These are phyloP conservation scores for Saccostrea echinata DNA, from an alignment of 1,140 invertebrate species.

Conservation along the genomic window DNA sequence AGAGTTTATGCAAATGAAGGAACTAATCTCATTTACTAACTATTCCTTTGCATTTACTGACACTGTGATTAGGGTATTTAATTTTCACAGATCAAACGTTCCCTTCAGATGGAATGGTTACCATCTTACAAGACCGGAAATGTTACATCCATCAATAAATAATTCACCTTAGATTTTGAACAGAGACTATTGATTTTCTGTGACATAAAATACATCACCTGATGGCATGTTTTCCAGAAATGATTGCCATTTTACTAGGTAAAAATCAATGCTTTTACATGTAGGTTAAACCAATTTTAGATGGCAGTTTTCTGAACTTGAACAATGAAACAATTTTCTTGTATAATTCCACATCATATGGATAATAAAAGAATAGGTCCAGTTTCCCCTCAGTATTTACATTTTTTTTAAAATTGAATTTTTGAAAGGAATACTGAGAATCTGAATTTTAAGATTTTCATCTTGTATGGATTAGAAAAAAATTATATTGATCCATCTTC, in stretches of 20 bases:
- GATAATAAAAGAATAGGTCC: no score
- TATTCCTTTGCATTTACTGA: background rate
- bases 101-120: slow-evolving; percentile 29
- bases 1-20: slow-evolving; percentile 20
- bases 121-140: slow-evolving; percentile 38
- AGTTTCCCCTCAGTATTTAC: no score
- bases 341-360: no score
- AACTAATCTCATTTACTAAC: slow-evolving; percentile 28
- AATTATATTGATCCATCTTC: background rate
- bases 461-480: background rate
- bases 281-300: slow-evolving; percentile 12
- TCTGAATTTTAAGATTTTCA: background rate
- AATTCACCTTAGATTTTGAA: slow-evolving; percentile 37
- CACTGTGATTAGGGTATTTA: slow-evolving; percentile 20
- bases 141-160: slow-evolving; percentile 35
- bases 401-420: background rate
- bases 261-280: slow-evolving; percentile 36
- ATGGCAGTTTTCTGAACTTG: background rate
- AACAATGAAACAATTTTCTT: background rate
- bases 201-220: slow-evolving; percentile 35
- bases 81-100: slow-evolving; percentile 25
- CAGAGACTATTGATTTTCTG: slow-evolving; percentile 36
- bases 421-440: background rate
- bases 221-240: slow-evolving; percentile 22
- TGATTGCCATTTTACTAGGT: slow-evolving; percentile 23